Base-by-base conservation (phyloP, 2,888 invertebrate species). In the Lacanobia wlatinum region DNA sequence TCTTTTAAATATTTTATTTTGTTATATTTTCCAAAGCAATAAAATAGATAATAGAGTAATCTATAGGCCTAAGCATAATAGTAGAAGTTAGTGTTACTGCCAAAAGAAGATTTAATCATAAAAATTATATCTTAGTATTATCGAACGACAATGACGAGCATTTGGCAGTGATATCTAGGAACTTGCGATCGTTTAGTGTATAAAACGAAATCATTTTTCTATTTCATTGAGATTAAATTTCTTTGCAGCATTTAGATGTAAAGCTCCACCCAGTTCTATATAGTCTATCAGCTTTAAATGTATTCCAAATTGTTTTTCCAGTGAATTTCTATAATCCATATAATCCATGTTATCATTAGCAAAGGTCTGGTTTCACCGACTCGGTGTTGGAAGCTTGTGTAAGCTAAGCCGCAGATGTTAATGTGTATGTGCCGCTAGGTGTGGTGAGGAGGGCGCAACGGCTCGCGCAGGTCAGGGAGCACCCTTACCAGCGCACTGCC, bases 401-500 rank as follows among this genome's bases (percentile, higher is more conserved):
- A 87, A 90, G 87, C 85, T 87, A 86, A 88, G 90, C 90, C 87
- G 89, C 91, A 94, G 94, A 92, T 94, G 91, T 94, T 95, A 92
- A 95, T 91, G 88, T 93, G 91, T 89, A 89, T 95, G 90, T 96
- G 96, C 96, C 96, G 97, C 96, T 97, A 97, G 97, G 97, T 98
- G 98, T 98, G 98, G 98, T 98, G 97, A 98, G 98, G 96, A 97
- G 97, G 91, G 97, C 98, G 96, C 98, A 98, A 93, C 97, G 98
- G 96, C 97, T 98, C 97, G 97, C 98, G 97, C 98, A 98, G 96
- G 97, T 98, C 96, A 97, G 99, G 97, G 99, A 99, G 97, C 99
- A 99, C 98, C 99, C 99, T 96, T 99, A 99, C 97, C 98, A 98
- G 97, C 98, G 99, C 97, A 98, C 95, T 82, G 96, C 96, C 92